Base-by-base conservation (phyloP, 2,888 invertebrate species). In the Cosmopolites sordidus region DNA sequence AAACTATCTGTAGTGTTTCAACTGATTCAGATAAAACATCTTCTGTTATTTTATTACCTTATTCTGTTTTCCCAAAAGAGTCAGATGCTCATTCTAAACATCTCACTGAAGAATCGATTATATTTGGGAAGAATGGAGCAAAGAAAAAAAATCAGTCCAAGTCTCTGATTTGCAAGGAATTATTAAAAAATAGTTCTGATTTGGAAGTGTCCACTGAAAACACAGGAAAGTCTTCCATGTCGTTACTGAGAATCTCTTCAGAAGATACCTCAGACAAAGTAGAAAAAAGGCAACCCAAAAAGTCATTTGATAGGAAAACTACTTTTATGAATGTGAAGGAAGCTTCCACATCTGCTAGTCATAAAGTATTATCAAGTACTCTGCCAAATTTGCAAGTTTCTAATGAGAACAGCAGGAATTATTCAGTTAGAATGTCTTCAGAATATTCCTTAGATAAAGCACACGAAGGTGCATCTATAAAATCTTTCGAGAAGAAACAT, bases 141-240 rank as follows among this genome's bases (percentile, higher is more conserved):
- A n/a, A n/a, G n/a, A n/a, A n/a, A n/a, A n/a, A n/a, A n/a, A n/a
- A n/a, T n/a, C n/a, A n/a, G n/a, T n/a, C n/a, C n/a, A n/a, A n/a
- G n/a, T n/a, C 12, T 16, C 16, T 30, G 51, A 38, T 33, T 12
- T 12, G 12, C 33, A 33, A 33, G 4, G 11, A 12, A 33, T n/a
- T 33, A 33, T 33, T 18, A 45, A 40, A 16, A 33, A 43, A 33
- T 30, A 27, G n/a, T n/a, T 17, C 38, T 14, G 38, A 22, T 4
- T 9, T 27, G 18, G 14, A 43, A 22, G 8, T 29, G 1, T 27
- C 12, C 3, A 27, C 12, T 3, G 14, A 29, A 22, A 41, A 2
- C 16, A 18, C 12, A 16, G 44, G 42, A 1, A 51, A 53, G 14
- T 51, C 54, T 16, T 15, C 45, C 30, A 60, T 51, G 51, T 50